Percentiles rank a stretch among this genome's conserved stretches.
These are phyloP conservation scores for Plagodis dolabraria DNA, from an alignment of 2,888 invertebrate species.

Conservation along the genomic window DNA sequence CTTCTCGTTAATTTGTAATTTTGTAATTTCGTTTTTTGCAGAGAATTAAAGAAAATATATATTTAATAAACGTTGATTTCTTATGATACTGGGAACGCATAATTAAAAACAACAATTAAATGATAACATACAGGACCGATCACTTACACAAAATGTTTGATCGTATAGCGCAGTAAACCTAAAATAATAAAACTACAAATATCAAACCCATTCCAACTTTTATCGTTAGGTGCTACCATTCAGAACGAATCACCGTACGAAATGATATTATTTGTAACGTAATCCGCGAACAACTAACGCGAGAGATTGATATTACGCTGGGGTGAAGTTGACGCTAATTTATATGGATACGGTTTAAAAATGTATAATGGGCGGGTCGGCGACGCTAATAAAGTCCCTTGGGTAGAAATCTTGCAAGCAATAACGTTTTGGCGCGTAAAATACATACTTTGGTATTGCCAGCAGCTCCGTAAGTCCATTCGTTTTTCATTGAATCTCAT, in stretches of 20 bases:
- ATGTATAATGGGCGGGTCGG: slow-evolving; percentile 80
- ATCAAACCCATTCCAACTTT: slow-evolving; percentile 47
- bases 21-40: too few relatives aligned
- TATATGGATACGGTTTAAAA: slow-evolving; percentile 85
- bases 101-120: too few relatives aligned
- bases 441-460: slow-evolving; percentile 34
- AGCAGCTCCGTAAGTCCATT: not conserved
- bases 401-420: slow-evolving; percentile 57
- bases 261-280: slow-evolving; percentile 84
- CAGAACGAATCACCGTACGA: slow-evolving; percentile 84
- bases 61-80: too few relatives aligned
- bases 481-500: too few relatives aligned
- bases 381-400: slow-evolving; percentile 78
- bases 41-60: too few relatives aligned
- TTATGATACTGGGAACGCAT: too few relatives aligned
- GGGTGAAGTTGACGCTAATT: slow-evolving; percentile 84
- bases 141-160: too few relatives aligned
- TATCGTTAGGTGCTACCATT: slow-evolving; percentile 72
- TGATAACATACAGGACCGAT: too few relatives aligned
- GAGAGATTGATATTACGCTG: slow-evolving; percentile 81
- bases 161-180: not conserved
- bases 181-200: slow-evolving; percentile 32
- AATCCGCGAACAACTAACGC: slow-evolving; percentile 82
- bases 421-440: slow-evolving; percentile 57
- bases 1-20: too few relatives aligned